Evolutionary conservation across 2,113 vertebrate species (phyloP).

Genomic region (Todiramphus saurophagus): DNA sequence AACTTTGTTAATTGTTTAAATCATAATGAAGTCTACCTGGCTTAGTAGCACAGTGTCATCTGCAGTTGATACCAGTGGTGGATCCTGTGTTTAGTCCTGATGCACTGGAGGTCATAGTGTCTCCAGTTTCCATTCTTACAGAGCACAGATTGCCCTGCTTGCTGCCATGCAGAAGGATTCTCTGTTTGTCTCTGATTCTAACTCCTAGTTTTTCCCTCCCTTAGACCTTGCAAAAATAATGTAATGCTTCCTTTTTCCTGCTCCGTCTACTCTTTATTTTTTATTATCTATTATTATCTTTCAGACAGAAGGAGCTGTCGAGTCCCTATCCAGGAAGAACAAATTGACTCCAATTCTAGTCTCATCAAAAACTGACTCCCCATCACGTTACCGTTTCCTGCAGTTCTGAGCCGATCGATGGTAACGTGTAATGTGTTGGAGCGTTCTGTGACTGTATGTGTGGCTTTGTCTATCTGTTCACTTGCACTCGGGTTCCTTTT

Average conservation of each 20-base stretch:
- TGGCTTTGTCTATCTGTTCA: neutral
- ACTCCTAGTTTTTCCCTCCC: no score
- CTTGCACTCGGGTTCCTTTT: neutral
- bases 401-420: neutral
- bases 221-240: neutral
- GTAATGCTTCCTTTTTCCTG: neutral
- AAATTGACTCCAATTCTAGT: slow-evolving; percentile 42
- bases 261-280: neutral
- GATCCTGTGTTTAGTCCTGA: neutral
- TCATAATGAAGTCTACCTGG: neutral
- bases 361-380: slow-evolving; percentile 66
- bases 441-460: neutral
- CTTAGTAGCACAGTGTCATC: neutral
- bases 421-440: neutral
- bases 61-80: neutral
- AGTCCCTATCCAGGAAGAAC: slow-evolving; percentile 77
- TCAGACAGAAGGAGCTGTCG: slow-evolving; percentile 53
- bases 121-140: neutral
- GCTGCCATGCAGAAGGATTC: neutral
- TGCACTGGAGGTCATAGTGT: neutral
- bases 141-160: neutral
- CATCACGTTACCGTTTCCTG: neutral
- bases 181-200: neutral
- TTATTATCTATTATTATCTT: neutral
- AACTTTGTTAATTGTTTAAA: neutral